phyloP scores from a whole-genome alignment of 2,113 vertebrate genomes.

The Coturnix japonica region DNA sequence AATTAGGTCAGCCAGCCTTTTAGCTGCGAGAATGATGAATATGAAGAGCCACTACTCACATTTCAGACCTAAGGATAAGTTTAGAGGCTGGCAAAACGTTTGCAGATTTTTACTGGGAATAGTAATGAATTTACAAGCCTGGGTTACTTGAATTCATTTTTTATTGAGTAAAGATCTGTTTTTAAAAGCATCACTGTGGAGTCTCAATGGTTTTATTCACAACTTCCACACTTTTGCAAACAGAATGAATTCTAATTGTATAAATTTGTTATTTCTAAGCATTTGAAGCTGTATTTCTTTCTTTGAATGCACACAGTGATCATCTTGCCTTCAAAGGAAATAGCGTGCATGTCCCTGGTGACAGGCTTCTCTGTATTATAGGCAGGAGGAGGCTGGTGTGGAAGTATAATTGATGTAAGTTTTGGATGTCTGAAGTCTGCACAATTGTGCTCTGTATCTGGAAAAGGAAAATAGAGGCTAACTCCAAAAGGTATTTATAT shows the following conservation, averaged over 20 bases:
- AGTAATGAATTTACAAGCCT: background rate
- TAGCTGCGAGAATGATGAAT: background rate
- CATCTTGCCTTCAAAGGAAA: background rate
- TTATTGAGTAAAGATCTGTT: background rate
- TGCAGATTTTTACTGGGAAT: background rate
- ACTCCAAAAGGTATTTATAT: background rate
- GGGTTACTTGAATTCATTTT: background rate
- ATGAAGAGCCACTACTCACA: background rate
- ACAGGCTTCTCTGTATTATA: background rate
- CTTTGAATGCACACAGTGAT: background rate
- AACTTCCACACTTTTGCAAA: background rate
- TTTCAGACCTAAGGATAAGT: background rate
- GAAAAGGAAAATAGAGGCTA: slow-evolving; percentile 29
- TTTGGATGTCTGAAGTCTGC: slow-evolving; percentile 9
- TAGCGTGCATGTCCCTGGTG: background rate
- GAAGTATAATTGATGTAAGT: background rate
- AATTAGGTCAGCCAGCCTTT: background rate
- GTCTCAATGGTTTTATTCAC: background rate
- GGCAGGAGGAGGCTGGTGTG: background rate
- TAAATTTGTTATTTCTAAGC: slow-evolving; percentile 6
- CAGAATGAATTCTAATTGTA: background rate
- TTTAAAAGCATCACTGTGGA: background rate
- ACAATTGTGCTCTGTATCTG: background rate
- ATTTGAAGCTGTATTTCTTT: background rate
- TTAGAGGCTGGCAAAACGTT: background rate